Percentiles rank a stretch among this genome's conserved stretches.
Evolutionary conservation across 53 echinoderm and acorn worm genomes (phyloP).

Genomic region (Zoroaster sp.): DNA sequence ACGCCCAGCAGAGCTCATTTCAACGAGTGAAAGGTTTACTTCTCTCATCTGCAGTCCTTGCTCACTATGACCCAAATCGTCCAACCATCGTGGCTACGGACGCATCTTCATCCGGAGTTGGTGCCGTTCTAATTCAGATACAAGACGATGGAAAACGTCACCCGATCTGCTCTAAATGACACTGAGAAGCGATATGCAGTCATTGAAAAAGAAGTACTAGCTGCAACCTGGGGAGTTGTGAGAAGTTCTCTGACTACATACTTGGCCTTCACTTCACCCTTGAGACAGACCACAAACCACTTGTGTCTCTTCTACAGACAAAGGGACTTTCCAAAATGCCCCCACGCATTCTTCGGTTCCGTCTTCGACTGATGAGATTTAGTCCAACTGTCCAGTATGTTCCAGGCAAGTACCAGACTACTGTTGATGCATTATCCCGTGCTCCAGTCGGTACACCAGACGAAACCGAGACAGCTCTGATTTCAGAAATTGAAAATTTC

Average conservation of each 20-base stretch:
- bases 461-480: background rate
- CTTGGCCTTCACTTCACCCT: constrained; percentile 44
- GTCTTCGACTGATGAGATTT: constrained; percentile 60
- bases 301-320: constrained; percentile 23
- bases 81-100: constrained; percentile 62
- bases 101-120: constrained; percentile 51
- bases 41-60: constrained; percentile 7
- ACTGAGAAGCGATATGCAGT: constrained; percentile 33
- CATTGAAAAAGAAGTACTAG: constrained; percentile 53
- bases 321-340: constrained; percentile 52
- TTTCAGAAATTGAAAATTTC: constrained; percentile 32
- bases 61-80: constrained; percentile 34
- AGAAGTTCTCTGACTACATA: constrained; percentile 51
- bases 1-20: constrained; percentile 39
- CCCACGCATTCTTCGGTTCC: constrained; percentile 57
- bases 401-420: constrained; percentile 52
- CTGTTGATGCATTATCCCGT: constrained; percentile 61
- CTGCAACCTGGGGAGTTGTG: constrained; percentile 52
- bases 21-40: constrained; percentile 32
- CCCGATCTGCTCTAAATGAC: constrained; percentile 51
- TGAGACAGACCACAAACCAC: constrained; percentile 69
- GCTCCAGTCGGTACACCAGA: constrained; percentile 8
- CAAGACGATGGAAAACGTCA: constrained; percentile 49
- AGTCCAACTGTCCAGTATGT: constrained; percentile 36
- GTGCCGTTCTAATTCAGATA: constrained; percentile 46